Conservation (phyloP, 2,113 vertebrate species). For the Callospermophilus lateralis region DNA sequence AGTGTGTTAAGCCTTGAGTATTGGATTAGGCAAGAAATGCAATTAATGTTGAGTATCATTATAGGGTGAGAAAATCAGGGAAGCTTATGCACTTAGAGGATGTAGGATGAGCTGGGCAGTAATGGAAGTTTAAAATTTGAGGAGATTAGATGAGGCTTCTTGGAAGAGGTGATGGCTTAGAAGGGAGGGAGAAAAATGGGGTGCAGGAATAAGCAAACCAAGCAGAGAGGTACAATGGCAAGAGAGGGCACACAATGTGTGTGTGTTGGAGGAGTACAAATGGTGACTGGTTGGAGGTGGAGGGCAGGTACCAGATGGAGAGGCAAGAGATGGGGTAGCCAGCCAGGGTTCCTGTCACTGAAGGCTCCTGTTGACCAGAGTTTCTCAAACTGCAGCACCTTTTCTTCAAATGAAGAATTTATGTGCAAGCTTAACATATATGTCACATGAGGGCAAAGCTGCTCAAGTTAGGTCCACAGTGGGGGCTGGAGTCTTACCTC, state of each 20-base stretch:
- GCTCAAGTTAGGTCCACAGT: neutral
- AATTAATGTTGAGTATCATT: neutral
- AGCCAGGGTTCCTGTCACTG: fast-evolving
- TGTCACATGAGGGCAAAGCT: neutral
- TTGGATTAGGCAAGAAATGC: neutral
- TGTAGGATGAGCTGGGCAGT: neutral
- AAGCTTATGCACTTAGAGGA: neutral
- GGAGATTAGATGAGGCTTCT: neutral
- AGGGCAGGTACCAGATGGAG: neutral
- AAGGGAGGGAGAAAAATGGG: neutral
- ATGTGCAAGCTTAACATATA: neutral
- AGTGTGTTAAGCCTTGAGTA: neutral
- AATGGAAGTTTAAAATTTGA: neutral
- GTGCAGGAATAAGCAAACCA: neutral
- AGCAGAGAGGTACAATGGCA: neutral
- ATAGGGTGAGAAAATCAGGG: neutral
- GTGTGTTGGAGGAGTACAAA: neutral
- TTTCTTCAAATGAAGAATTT: neutral
- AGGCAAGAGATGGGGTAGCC: neutral
- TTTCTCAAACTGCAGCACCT: neutral
- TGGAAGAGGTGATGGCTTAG: neutral
- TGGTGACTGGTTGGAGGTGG: neutral
- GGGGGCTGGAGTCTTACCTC: neutral
- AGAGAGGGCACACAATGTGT: neutral
- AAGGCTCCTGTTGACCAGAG: neutral